Base-by-base conservation (phyloP, 2,797 vertebrate genomes). In the Lutjanus argentimaculatus region DNA sequence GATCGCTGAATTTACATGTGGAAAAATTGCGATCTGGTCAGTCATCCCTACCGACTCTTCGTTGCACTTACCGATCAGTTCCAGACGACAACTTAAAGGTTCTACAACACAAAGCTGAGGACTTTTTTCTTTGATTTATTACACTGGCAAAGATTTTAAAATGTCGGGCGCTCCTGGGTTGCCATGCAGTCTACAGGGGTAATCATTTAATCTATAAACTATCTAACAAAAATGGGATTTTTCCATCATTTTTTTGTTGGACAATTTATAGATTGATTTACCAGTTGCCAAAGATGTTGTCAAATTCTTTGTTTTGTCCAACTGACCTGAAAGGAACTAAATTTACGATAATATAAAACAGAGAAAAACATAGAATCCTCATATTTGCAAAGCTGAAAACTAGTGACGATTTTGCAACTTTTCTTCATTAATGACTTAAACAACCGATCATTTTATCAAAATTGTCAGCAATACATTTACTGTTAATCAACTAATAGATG, bases 261-360 rank as follows among this genome's bases (percentile, higher is more conserved):
- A 36, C 30, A 36, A 6, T 36, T 3, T 36, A 36, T 36, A 36
- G 4, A 36, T 36, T 36, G 30, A 36, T 36, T 36, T 36, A 36
- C 30, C 30, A 36, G 30, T 6, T 36, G 5, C 30, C 30, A 3
- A 36, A 36, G 30, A 62, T 19, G 12, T 8, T 67, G 43, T 42
- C 4, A 67, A 2, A 62, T 40, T n/a, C 36, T 14, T 82, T 68
- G 14, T 62, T 71, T 72, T 72, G 7, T 55, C 14, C 10, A 68
- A 53, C 10, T 0, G 2, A 21, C 4, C 8, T 0, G 30, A 67
- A 48, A 53, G 0, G 36, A 40, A 43, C 40, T 48, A 1, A 13
- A 16, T 43, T 43, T 52, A 30, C 7, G 6, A 11, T 11, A 4
- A 57, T 25, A 22, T 4, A 10, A 68, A 15, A 36, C 1, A 14